Evolutionary conservation across 92 coral and sea anemone genomes (phyloP), one percentile per base, ranked within the genome.

Genomic region (Palythoa caribaeorum): DNA sequence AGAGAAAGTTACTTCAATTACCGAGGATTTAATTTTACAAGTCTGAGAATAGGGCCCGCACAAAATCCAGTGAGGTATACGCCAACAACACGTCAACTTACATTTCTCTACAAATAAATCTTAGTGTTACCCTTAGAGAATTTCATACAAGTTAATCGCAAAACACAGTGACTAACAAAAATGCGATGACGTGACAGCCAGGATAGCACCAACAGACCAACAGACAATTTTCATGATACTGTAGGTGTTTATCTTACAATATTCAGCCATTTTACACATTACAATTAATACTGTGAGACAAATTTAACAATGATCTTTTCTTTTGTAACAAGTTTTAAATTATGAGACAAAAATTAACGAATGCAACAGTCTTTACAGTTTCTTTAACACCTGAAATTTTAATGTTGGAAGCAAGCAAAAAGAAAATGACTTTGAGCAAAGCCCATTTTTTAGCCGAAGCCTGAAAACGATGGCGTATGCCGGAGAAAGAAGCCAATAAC

Each of bases 1-100:
- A 79, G 60, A 80, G 39, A 63, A 20, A 17, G 65, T 65, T 20
- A 80, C 44, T 63, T 16, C 75, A 80, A 40, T 44, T 59, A 2
- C 10, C 21, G 1, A 3, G 19, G 4, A 12, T 40, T 66, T 11
- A 19, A n/a, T 52, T 28, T 77, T 51, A 53, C 3, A 28, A 11
- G 9, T 3, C 21, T 37, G 12, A 70, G 14, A 57, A 57, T 7
- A 12, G 3, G 63, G 0, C 12, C 9, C 63, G 3, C 12, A 12
- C 11, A 12, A 57, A 12, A 57, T 3, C 3, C n/a, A 12, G 63
- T 12, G 50, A 0, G 28, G 28, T 28, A 28, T 28, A 28, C 28
- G 28, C 28, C 28, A 28, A 28, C 28, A 28, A 28, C 28, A 28
- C 28, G 28, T 28, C 28, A 28, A 28, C 50, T 8, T 44, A 44